phyloP scores from a whole-genome alignment of 2,113 vertebrate species.

The Myodes glareolus region DNA sequence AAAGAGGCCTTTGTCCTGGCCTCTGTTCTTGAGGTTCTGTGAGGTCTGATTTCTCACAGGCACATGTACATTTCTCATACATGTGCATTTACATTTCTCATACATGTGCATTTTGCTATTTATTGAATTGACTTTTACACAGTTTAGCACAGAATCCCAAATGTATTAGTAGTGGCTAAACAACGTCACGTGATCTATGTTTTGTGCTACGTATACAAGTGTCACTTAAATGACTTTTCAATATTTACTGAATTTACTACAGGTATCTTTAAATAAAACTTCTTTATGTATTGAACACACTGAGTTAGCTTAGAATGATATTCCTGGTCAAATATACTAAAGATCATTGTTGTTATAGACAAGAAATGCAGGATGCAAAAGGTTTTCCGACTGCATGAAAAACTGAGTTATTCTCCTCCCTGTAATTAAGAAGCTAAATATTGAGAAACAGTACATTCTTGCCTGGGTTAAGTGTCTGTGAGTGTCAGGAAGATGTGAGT shows the following conservation, averaged over 20 bases:
- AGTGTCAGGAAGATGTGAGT: background rate
- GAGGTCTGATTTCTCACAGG: background rate
- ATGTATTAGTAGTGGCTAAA: background rate
- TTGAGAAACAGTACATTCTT: background rate
- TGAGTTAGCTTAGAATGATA: background rate
- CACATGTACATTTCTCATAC: background rate
- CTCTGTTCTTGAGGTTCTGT: background rate
- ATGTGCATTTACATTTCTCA: background rate
- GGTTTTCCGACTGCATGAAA: background rate
- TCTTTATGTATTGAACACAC: background rate
- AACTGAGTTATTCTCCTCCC: background rate
- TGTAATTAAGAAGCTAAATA: background rate
- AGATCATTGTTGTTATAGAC: background rate
- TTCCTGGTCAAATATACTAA: background rate
- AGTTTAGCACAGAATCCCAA: background rate
- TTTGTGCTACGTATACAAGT: background rate
- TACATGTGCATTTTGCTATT: background rate
- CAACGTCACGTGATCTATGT: background rate
- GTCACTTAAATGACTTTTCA: background rate
- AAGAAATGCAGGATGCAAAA: background rate
- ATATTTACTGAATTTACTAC: background rate
- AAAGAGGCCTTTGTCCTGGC: background rate
- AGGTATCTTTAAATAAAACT: background rate
- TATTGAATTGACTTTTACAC: background rate
- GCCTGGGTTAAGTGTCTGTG: background rate